Base-by-base conservation (phyloP, 1,140 invertebrate genomes). In the Brachionus asplanchnoidis region DNA sequence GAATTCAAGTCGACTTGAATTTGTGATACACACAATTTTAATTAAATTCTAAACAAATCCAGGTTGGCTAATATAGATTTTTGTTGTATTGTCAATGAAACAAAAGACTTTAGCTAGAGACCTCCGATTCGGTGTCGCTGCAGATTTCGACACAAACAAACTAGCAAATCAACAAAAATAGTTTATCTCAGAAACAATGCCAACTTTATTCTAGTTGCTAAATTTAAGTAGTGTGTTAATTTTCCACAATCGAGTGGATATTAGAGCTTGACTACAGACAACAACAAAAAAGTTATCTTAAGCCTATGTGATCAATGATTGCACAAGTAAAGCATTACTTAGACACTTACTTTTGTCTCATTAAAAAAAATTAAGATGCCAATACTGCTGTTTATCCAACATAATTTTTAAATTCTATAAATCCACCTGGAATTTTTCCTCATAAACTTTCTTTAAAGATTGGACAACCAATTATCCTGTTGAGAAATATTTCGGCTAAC, bases 361-460 rank as follows among this genome's bases (percentile, higher is more conserved):
- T n/a, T n/a, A n/a, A n/a, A n/a, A n/a, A n/a, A n/a, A n/a, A n/a
- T n/a, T n/a, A 85, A 12, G 87, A 88, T 65, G 32, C 32, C 20
- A 82, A 86, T 12, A 23, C 87, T 26, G 32, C 66, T 44, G 23
- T 84, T 32, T 89, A 86, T 85, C 88, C 89, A 9, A 70, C 86
- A 7, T 89, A 90, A 86, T 88, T 88, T 86, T 78, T 90, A 12
- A 87, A 91, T 85, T 85, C 86, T 7, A 75, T 88, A n/a, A 87
- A 86, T 11, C 86, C 87, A 26, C 85, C 87, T 17, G 88, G 89
- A 9, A 36, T 89, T 8, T 89, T 90, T 12, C 87, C 88, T 14
- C 89, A 90, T 86, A 86, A 86, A 82, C 84, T 91, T 2, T 75
- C 68, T n/a, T n/a, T n/a, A n/a, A n/a, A n/a, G n/a, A n/a, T n/a